Conservation (phyloP, 2,888 invertebrate species). For the Brachypalpus laphriformis region DNA sequence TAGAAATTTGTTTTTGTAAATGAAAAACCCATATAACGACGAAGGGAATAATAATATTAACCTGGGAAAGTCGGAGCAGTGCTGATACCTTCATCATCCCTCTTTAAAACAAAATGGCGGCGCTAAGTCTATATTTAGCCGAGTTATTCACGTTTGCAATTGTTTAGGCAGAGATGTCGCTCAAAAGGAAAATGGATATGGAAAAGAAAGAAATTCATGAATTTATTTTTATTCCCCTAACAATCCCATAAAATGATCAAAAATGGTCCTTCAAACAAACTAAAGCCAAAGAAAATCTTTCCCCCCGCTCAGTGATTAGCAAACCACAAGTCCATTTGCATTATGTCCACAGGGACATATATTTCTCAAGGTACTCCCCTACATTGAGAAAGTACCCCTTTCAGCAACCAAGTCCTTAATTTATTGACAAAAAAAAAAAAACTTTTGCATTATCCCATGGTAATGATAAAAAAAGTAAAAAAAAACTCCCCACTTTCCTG, state of each 20-base stretch:
- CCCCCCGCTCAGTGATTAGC: not conserved
- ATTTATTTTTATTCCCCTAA: not conserved
- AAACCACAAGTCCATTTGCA: not conserved
- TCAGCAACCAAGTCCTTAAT: not conserved
- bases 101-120: too few relatives aligned
- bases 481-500: slow-evolving; percentile 7
- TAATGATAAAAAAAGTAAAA: slow-evolving; percentile 14
- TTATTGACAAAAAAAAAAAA: slow-evolving; percentile 9
- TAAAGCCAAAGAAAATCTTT: not conserved
- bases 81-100: too few relatives aligned
- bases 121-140: too few relatives aligned
- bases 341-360: not conserved
- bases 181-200: too few relatives aligned
- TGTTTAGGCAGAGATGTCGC: too few relatives aligned
- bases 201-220: too few relatives aligned
- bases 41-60: too few relatives aligned
- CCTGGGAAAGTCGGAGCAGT: too few relatives aligned
- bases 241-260: not conserved
- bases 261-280: not conserved
- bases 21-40: too few relatives aligned
- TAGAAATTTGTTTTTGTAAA: too few relatives aligned
- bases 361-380: not conserved
- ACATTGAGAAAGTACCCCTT: not conserved
- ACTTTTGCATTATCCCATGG: slow-evolving; percentile 5
- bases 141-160: too few relatives aligned